Percentiles rank a stretch among this genome's conserved stretches.
These are phyloP conservation scores for Pentalonia nigronervosa DNA, from an alignment of 1,140 invertebrate genomes.

Conservation along the genomic window DNA sequence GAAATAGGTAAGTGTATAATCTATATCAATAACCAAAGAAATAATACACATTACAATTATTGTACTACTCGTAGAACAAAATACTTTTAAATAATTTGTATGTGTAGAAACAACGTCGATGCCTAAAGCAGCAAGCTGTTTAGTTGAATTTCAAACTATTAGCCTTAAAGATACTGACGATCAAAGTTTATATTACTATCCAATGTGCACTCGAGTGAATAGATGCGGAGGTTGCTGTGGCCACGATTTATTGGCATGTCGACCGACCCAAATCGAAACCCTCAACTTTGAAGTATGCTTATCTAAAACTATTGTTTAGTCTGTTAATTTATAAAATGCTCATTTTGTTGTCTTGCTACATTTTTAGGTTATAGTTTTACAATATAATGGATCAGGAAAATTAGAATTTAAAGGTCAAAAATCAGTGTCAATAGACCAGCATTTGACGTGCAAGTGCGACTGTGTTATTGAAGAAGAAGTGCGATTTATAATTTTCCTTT, in stretches of 20 bases:
- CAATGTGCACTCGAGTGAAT: slow-evolving; percentile 72
- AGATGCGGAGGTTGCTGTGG: slow-evolving; percentile 77
- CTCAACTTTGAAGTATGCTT: slow-evolving; percentile 63
- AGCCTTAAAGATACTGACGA: slow-evolving; percentile 66
- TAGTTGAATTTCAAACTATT: slow-evolving; percentile 70
- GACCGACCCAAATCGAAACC: slow-evolving; percentile 67
- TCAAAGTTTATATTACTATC: slow-evolving; percentile 69
- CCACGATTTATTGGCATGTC: slow-evolving; percentile 70
- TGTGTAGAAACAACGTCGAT: slow-evolving; percentile 57
- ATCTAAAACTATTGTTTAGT: background rate
- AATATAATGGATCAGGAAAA: slow-evolving; percentile 58
- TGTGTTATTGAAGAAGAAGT: slow-evolving; percentile 69
- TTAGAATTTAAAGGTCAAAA: slow-evolving; percentile 62
- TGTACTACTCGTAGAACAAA: background rate
- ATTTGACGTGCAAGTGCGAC: slow-evolving; percentile 70
- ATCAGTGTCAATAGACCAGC: slow-evolving; percentile 69
- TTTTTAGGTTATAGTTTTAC: slow-evolving; percentile 59
- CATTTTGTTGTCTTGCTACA: background rate
- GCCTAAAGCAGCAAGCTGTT: slow-evolving; percentile 69
- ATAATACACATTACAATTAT: background rate
- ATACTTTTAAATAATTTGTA: background rate
- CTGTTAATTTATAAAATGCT: background rate
- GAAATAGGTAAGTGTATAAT: slow-evolving; percentile 11
- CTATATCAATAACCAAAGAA: background rate
- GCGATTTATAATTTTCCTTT: slow-evolving; percentile 61